Evolutionary conservation across 2,797 vertebrate genomes (phyloP).

Genomic region (Rhabdophis nuchalis): DNA sequence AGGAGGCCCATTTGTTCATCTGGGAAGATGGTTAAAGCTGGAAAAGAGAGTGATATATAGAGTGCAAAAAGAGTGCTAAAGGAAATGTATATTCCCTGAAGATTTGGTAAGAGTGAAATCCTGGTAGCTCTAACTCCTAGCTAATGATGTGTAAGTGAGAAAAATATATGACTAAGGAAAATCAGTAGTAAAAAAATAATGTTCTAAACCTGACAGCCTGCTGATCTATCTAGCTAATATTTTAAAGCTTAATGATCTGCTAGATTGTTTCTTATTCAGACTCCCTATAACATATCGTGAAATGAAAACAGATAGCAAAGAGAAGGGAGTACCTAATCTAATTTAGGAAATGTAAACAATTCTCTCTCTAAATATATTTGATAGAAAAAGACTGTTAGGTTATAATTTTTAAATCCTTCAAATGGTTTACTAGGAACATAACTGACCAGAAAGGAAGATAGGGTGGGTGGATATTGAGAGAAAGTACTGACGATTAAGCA

Average conservation of each 20-base stretch:
- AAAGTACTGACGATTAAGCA: neutral
- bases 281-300: neutral
- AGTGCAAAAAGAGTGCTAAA: rapidly evolving
- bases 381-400: neutral
- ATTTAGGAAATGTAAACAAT: neutral
- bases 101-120: conserved; percentile 5
- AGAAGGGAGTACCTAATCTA: neutral
- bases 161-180: conserved; percentile 10
- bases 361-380: neutral
- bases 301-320: neutral
- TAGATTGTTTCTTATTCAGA: neutral
- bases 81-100: conserved; percentile 36
- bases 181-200: neutral
- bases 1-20: neutral
- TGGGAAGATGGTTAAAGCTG: conserved; percentile 18
- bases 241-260: neutral
- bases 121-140: rapidly evolving
- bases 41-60: conserved; percentile 43
- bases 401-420: neutral
- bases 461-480: neutral
- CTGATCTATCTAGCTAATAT: neutral
- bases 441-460: neutral
- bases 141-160: conserved; percentile 8
- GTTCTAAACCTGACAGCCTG: neutral
- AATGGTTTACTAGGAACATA: neutral